Evolutionary conservation across 2,797 vertebrate species (phyloP), one percentile per base, ranked within the genome.

Genomic region (Danio choprae): DNA sequence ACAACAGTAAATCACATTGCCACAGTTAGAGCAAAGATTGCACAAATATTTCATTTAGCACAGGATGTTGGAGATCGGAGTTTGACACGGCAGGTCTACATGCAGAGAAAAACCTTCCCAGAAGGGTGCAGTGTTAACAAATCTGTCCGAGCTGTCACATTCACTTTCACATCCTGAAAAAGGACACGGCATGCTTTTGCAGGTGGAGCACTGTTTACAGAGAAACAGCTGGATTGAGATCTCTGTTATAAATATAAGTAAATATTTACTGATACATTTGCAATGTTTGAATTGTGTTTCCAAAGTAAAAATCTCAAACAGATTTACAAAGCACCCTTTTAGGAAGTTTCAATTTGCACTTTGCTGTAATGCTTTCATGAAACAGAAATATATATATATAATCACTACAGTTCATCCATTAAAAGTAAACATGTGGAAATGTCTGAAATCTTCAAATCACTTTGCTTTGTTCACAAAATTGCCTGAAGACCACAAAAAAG

Each of bases 101-200:
- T 91, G 91, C 87, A 90, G 87, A 69, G 75, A 87, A 84, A 79
- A 68, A 84, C 84, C 74, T 81, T 65, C 86, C 92, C 92, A 92
- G 92, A 86, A 92, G 92, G 84, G 89, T 88, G 90, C 91, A 91
- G 88, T 90, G 86, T 90, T 85, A 86, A 83, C 86, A 84, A 86
- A 84, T 55, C 72, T 80, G 77, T 89, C 56, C 87, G 79, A 86
- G 71, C 69, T 40, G 70, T 50, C 74, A 53, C 8, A 79, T 85
- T 63, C 53, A 74, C 43, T 75, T 74, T 53, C 55, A 71, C 80
- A 43, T 41, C 76, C 77, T 81, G 15, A 74, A 88, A 82, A 80
- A 86, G 81, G 73, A 90, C 82, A 82, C 88, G 29, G 86, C 90
- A 88, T 74, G 83, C 56, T 6, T 38, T 74, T 71, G 82, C 59